Percentiles rank a stretch among this genome's conserved stretches.
Evolutionary conservation across 2,113 vertebrate species (phyloP).

Genomic region (Hoplias malabaricus): DNA sequence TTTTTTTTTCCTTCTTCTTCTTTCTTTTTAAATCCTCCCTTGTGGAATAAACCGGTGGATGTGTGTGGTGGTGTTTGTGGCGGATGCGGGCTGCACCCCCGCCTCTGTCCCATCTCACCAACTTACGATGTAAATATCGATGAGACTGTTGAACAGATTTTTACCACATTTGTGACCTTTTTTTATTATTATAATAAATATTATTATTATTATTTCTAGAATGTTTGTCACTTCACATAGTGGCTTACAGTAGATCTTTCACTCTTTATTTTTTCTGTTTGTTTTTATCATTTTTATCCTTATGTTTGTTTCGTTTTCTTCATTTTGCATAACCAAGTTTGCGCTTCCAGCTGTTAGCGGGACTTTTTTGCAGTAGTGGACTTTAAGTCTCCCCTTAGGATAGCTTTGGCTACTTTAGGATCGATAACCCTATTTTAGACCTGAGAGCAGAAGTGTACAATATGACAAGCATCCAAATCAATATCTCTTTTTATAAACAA

Average conservation of each 20-base stretch:
- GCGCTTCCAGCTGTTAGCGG: constrained; percentile 46
- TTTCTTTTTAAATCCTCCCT: too few species aligned
- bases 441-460: constrained; percentile 27
- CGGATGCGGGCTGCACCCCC: constrained; percentile 30
- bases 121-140: constrained; percentile 67
- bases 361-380: constrained; percentile 12
- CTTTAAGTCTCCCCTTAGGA: not conserved
- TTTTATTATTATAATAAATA: constrained; percentile 48
- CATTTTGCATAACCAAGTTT: constrained; percentile 46
- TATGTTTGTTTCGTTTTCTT: not conserved
- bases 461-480: constrained; percentile 13
- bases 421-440: constrained; percentile 17
- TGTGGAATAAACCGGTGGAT: constrained; percentile 23
- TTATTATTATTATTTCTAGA: constrained; percentile 10
- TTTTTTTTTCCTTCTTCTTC: constrained; percentile 5
- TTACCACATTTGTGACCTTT: constrained; percentile 64
- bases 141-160: constrained; percentile 67
- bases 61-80: constrained; percentile 4
- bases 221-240: constrained; percentile 9
- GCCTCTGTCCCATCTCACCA: constrained; percentile 17
- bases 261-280: constrained; percentile 4
- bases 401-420: not conserved
- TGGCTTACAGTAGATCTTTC: constrained; percentile 30
- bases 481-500: constrained; percentile 1
- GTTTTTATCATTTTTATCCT: not conserved